Base-by-base conservation (phyloP, 2,113 vertebrate species). In the Lucifuga dentata region DNA sequence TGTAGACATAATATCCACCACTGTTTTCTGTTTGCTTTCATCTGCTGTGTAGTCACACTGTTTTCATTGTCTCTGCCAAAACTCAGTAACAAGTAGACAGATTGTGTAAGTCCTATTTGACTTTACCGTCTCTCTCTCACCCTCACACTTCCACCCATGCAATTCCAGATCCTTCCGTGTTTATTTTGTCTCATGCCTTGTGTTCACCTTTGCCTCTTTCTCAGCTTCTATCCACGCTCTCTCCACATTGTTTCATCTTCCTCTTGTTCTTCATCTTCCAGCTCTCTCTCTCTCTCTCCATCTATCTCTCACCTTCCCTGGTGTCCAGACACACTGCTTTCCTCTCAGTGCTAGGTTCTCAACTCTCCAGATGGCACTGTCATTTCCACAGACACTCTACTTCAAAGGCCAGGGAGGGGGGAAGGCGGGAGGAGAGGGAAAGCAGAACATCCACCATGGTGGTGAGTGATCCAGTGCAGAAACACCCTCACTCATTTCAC, bases 351-450 rank as follows among this genome's bases (percentile, higher is more conserved):
- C 57, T 41, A 46, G 62, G 36, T 74, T 80, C 72, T 77, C 78
- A 67, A 55, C 63, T 70, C 80, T 90, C 76, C 83, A 88, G 79
- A 88, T 87, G 84, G 82, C 72, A 60, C 72, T 50, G 71, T 76
- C 45, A 58, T 76, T 82, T 76, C 62, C 85, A 80, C 63, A 82
- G 76, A 73, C 59, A 50, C 57, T 73, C 56, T 21, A 64, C 74
- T 83, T 88, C 80, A 90, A 87, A 89, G 68, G 63, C 62, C 26
- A 43, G 21, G 16, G 46, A 61, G 55, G 39, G 19, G 39, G 40
- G 38, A 38, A 24, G 20, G 12, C n/a, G 60, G 36, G 8, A 15
- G n/a, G 9, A 32, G 40, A 59, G 66, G 59, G 8, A 48, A 21
- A 56, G 21, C 26, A 48, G 69, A 77, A 65, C 60, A 38, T 74